Conservation (phyloP, 1,140 invertebrate species). For the Drosophila kanapiae region DNA sequence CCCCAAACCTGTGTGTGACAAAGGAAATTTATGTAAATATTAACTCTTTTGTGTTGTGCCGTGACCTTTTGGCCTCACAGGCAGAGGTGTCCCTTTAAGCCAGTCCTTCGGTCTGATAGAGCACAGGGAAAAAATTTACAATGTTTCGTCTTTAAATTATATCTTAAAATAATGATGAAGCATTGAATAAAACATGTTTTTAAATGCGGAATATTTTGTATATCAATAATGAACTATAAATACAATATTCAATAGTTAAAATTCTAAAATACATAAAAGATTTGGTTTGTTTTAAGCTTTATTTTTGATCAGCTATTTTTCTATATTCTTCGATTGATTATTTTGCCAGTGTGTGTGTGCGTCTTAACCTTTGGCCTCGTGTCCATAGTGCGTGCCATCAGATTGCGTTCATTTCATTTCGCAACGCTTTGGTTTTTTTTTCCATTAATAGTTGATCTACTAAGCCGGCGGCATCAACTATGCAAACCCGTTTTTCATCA, state of each 20-base stretch:
- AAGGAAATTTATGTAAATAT: slow-evolving; percentile 47
- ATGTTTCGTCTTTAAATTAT: not conserved
- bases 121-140: not conserved
- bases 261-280: not conserved
- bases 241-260: no score
- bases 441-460: slow-evolving; percentile 81
- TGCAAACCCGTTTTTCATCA: slow-evolving; percentile 76
- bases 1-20: slow-evolving; percentile 8
- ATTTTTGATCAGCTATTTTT: not conserved
- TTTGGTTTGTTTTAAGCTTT: not conserved
- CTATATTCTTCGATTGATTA: not conserved
- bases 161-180: not conserved
- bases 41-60: slow-evolving; percentile 39
- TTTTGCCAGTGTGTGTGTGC: not conserved
- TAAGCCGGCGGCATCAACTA: slow-evolving; percentile 73
- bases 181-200: no score
- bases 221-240: not conserved
- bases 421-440: slow-evolving; percentile 53
- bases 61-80: slow-evolving; percentile 36
- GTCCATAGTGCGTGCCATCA: slow-evolving; percentile 50
- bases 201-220: not conserved
- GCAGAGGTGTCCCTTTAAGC: slow-evolving; percentile 15
- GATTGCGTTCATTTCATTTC: slow-evolving; percentile 41
- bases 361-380: slow-evolving; percentile 11
- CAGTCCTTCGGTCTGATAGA: not conserved